Evolutionary conservation across 2,888 invertebrate species (phyloP), one percentile per base, ranked within the genome.

Genomic region (Pseudanteris insignis): DNA sequence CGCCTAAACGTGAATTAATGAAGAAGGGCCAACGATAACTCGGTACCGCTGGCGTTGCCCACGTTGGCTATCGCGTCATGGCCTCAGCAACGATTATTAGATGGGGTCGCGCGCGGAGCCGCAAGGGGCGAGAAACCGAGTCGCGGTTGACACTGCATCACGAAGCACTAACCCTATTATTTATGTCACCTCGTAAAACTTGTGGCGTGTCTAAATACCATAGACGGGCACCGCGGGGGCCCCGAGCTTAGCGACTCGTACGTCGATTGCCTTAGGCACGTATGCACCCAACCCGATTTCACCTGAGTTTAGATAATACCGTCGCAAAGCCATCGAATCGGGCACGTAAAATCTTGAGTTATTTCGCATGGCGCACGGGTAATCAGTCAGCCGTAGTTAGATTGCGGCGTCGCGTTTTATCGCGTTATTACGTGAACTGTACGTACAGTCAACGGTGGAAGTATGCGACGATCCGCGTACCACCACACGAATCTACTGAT

Each of bases 181-280:
- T 78, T 78, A 77, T 76, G 70, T 64, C 68, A 69, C 70, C 70
- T 74, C 77, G 73, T 78, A 75, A 78, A 77, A 77, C 75, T 76
- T 77, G 74, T 77, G 68, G 77, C 77, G 76, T 76, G 77, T 70
- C 69, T 68, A 65, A 70, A 63, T 69, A 70, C 72, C 67, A 72
- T 77, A 72, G 69, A 68, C 67, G 38, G 47, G 36, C 41, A 34
- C 58, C 8, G 47, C 34, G 41, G 50, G 64, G 57, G 41, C 15
- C n/a, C 33, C 50, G 53, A 44, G 44, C 51, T 60, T 54, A 59
- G 50, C 37, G 46, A 46, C 54, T 55, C 51, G 63, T 57, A 55
- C 43, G 53, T 47, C 58, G 61, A 64, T 61, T 61, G 47, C 48
- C 47, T 46, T 38, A 29, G 36, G 48, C 46, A 50, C 54, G 48